phyloP scores from a whole-genome alignment of 2,797 vertebrate genomes.

The Petrocephalus schoutedeni region DNA sequence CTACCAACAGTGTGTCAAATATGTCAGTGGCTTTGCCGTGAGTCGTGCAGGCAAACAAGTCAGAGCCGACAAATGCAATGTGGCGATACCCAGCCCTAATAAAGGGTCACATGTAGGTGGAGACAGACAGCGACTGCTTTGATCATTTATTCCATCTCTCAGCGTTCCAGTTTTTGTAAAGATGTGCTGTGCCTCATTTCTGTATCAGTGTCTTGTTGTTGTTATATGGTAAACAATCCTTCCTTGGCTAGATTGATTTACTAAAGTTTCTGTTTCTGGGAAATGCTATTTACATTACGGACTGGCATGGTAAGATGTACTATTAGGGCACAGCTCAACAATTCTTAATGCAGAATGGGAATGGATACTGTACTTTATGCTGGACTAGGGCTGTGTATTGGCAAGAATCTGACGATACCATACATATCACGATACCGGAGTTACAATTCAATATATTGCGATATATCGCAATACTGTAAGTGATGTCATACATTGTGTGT shows the following conservation, averaged over 20 bases:
- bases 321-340: neutral
- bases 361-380: neutral
- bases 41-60: neutral
- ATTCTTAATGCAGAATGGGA: neutral
- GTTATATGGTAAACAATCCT: neutral
- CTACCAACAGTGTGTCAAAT: neutral
- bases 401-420: too few species aligned
- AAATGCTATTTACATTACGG: neutral
- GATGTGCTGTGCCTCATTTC: neutral
- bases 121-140: neutral
- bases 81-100: neutral
- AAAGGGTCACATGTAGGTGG: neutral
- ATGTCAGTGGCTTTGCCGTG: neutral
- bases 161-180: neutral
- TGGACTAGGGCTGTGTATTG: neutral
- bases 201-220: neutral
- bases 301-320: neutral
- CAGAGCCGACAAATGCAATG: neutral
- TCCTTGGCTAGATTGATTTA: neutral
- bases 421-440: too few species aligned
- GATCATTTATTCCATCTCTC: neutral
- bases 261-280: neutral
- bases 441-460: too few species aligned
- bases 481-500: too few species aligned
- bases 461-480: too few species aligned